phyloP scores from a whole-genome alignment of 2,797 vertebrate genomes.

The Aldrovandia affinis region DNA sequence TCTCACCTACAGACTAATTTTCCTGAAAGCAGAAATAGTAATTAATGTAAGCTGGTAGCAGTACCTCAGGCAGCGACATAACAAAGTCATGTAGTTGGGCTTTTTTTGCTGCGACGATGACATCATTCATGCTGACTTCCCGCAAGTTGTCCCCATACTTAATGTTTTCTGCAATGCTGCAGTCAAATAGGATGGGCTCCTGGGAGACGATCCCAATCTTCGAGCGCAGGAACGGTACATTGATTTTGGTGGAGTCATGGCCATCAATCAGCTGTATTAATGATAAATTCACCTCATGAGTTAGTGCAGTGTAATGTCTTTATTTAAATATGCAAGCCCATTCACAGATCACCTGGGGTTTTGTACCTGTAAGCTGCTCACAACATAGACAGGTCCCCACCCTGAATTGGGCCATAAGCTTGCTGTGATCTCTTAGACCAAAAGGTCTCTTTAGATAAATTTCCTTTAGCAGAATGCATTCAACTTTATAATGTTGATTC shows the following conservation, averaged over 20 bases:
- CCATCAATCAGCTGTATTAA: conserved; percentile 77
- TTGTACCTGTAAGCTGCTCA: background rate
- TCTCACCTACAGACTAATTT: background rate
- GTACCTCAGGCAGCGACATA: conserved; percentile 80
- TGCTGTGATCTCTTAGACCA: no score
- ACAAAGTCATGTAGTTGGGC: conserved; percentile 84
- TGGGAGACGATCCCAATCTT: conserved; percentile 86
- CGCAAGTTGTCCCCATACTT: conserved; percentile 80
- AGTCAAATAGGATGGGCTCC: conserved; percentile 83
- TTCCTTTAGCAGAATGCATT: background rate
- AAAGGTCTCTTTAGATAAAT: background rate
- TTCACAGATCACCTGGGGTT: background rate
- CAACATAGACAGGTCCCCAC: background rate
- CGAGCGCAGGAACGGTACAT: conserved; percentile 79
- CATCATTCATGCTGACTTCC: conserved; percentile 73
- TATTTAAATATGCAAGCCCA: background rate
- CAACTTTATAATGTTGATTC: background rate
- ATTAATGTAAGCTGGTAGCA: background rate
- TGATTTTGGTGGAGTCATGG: conserved; percentile 65
- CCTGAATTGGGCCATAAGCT: background rate
- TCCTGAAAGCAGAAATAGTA: background rate
- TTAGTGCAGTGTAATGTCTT: background rate
- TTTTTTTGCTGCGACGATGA: conserved; percentile 77
- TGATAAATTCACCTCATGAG: background rate
- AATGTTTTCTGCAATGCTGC: conserved; percentile 83